These are phyloP conservation scores for Argyresthia goedartella DNA, from an alignment of 2,888 invertebrate species.

Conservation along the genomic window DNA sequence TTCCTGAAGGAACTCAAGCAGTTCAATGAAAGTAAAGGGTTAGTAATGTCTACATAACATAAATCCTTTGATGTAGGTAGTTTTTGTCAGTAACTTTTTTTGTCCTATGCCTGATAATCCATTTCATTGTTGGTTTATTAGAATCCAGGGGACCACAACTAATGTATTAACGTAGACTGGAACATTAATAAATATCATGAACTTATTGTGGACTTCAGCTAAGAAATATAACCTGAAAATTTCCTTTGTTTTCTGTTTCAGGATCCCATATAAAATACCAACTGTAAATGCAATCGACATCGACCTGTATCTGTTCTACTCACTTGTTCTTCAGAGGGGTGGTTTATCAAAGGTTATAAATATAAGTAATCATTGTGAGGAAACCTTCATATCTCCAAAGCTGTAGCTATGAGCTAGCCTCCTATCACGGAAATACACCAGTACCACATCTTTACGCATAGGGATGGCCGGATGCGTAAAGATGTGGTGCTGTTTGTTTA, in stretches of 20 bases:
- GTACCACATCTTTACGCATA: no score
- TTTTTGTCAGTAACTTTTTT: constrained; percentile 11
- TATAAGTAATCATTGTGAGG: no score
- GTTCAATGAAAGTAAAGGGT: constrained; percentile 95
- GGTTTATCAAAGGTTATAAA: constrained; percentile 95
- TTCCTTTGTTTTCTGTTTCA: constrained; percentile 67
- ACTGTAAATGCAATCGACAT: constrained; percentile 91
- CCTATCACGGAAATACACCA: no score
- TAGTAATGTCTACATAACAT: constrained; percentile 47
- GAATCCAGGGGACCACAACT: neutral
- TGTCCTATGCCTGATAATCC: neutral
- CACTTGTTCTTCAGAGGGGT: constrained; percentile 90
- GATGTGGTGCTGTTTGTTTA: no score
- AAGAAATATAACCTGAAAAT: neutral
- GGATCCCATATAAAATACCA: constrained; percentile 72
- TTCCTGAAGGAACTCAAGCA: constrained; percentile 89
- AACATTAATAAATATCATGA: no score
- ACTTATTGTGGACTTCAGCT: no score
- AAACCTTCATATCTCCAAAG: no score
- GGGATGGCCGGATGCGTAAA: no score
- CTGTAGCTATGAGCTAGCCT: no score
- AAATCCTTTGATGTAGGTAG: constrained; percentile 6
- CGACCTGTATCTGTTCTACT: constrained; percentile 93
- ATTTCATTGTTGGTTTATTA: constrained; percentile 6
- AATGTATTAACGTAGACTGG: no score